phyloP scores from a whole-genome alignment of 2,797 vertebrate genomes.

The Myotis myotis region DNA sequence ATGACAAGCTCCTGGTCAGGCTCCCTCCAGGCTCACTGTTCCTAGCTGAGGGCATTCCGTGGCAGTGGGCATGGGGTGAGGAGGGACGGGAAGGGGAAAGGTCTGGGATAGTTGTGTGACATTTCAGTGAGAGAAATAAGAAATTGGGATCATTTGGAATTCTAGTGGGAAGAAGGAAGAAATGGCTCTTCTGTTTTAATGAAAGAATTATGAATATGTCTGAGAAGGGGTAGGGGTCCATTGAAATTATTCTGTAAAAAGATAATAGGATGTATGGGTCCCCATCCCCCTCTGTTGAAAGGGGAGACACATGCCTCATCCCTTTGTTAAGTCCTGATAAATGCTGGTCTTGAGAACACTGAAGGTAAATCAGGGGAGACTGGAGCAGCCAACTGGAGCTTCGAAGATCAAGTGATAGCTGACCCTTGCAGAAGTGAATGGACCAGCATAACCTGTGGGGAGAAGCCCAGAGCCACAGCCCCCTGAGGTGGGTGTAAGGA shows the following conservation, averaged over 20 bases:
- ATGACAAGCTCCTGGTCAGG: not conserved
- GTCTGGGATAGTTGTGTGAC: not conserved
- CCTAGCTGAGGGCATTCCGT: not conserved
- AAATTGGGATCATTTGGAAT: not conserved
- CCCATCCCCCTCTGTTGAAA: not conserved
- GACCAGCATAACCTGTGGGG: not conserved
- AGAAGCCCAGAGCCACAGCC: not conserved
- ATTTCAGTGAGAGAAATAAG: not conserved
- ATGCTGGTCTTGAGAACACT: not conserved
- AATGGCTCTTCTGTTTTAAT: not conserved
- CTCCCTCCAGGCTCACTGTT: not conserved
- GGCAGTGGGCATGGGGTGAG: not conserved
- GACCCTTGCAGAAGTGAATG: not conserved
- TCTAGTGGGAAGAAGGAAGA: not conserved
- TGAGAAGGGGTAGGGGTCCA: not conserved
- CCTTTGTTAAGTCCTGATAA: not conserved
- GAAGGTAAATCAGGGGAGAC: conserved; percentile 13
- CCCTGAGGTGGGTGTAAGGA: not conserved
- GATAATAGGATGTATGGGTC: not conserved
- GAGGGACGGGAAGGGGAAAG: not conserved
- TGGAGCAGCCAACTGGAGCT: not conserved
- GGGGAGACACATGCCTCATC: not conserved
- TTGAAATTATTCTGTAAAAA: not conserved
- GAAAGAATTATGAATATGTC: not conserved
- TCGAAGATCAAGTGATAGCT: not conserved